Conservation (phyloP, 2,797 vertebrate genomes). For the Amphiprion clarkii region DNA sequence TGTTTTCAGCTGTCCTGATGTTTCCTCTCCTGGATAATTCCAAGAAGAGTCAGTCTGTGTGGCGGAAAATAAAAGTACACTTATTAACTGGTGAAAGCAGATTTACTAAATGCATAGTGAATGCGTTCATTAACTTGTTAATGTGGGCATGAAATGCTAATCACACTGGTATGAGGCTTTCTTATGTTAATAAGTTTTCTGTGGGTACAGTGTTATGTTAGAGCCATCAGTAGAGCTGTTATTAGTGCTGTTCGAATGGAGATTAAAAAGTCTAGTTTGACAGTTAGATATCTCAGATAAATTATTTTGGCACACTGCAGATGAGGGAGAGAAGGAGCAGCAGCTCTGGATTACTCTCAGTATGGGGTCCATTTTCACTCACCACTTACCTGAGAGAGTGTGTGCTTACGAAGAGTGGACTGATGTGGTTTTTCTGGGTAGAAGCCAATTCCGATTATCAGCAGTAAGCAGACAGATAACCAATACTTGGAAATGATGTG, state of each 20-base stretch:
- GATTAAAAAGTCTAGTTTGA: conserved; percentile 69
- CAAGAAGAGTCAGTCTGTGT: conserved; percentile 7
- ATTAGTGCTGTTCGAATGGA: conserved; percentile 62
- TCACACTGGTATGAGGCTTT: conserved; percentile 45
- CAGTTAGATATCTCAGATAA: conserved; percentile 55
- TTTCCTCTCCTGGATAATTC: conserved; percentile 26
- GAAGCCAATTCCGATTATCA: no score
- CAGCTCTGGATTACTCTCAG: conserved; percentile 55
- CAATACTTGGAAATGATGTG: no score
- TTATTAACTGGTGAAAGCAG: conserved; percentile 42
- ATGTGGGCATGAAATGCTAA: conserved; percentile 69
- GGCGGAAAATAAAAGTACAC: neutral
- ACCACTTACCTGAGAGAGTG: conserved; percentile 56
- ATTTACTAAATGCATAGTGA: conserved; percentile 45
- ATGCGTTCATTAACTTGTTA: conserved; percentile 63
- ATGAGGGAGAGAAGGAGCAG: conserved; percentile 43
- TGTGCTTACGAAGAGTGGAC: conserved; percentile 1
- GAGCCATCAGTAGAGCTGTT: conserved; percentile 55
- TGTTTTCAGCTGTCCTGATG: neutral
- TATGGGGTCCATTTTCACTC: conserved; percentile 42
- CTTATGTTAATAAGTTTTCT: conserved; percentile 67
- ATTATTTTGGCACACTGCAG: conserved; percentile 52
- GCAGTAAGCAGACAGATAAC: no score
- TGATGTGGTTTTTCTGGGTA: no score
- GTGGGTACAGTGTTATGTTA: conserved; percentile 55